Evolutionary conservation across 1,140 invertebrate genomes (phyloP).

Genomic region (Stratiolaelaps scimitus): DNA sequence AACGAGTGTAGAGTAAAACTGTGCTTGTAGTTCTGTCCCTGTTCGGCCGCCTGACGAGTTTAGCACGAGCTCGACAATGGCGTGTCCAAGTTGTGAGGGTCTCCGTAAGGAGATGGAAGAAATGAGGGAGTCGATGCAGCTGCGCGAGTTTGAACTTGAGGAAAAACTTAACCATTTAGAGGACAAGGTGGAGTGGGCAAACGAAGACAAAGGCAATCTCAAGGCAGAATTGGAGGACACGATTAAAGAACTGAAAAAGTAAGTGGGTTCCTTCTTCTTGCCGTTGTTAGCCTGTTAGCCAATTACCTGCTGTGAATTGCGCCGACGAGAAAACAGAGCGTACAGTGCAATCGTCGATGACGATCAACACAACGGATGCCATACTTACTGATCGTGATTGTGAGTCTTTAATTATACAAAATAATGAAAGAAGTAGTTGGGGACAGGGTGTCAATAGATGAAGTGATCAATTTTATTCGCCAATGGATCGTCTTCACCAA

Average conservation of each 20-base stretch:
- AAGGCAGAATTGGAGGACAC: conserved; percentile 17
- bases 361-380: neutral
- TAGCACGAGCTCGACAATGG: neutral
- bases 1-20: too few relatives aligned
- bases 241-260: conserved; percentile 14
- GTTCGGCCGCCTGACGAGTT: too few relatives aligned
- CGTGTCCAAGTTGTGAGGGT: conserved; percentile 14
- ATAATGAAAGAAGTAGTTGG: neutral
- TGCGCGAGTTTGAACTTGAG: conserved; percentile 15
- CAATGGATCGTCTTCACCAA: neutral
- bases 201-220: conserved; percentile 1
- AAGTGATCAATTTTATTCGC: neutral
- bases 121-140: neutral
- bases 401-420: neutral
- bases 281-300: neutral
- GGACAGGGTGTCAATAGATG: neutral
- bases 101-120: conserved; percentile 25
- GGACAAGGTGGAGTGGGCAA: conserved; percentile 13
- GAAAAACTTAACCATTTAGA: conserved; percentile 18
- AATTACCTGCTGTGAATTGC: neutral
- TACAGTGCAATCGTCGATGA: neutral
- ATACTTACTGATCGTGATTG: neutral
- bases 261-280: neutral
- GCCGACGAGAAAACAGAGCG: neutral
- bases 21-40: too few relatives aligned